These are phyloP conservation scores for Leptopterna dolabrata DNA, from an alignment of 2,888 invertebrate genomes.

Conservation along the genomic window DNA sequence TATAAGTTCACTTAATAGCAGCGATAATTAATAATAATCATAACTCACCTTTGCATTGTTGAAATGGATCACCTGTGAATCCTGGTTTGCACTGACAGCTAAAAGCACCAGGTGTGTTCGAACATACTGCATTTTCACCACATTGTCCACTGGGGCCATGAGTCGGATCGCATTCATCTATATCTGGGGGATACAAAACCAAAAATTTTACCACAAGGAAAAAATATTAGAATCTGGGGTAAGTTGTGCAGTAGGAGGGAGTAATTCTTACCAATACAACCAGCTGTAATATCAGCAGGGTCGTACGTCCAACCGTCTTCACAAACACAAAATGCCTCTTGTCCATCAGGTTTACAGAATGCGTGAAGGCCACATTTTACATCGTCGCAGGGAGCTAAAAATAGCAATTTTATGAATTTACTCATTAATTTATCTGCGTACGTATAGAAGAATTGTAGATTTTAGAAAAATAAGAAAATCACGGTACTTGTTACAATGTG, in stretches of 20 bases:
- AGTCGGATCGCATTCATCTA: constrained; percentile 87
- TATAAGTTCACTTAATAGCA: too few species aligned
- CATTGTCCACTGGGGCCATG: constrained; percentile 85
- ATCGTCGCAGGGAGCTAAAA: constrained; percentile 85
- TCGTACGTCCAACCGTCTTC: constrained; percentile 94
- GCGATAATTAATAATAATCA: not conserved
- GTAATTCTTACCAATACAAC: constrained; percentile 79
- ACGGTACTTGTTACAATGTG: too few species aligned
- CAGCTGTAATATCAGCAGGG: constrained; percentile 87
- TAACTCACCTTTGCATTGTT: constrained; percentile 74
- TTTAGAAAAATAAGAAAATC: too few species aligned
- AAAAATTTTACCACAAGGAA: not conserved
- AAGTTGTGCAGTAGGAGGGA: not conserved
- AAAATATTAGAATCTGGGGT: too few species aligned
- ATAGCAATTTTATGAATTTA: too few species aligned
- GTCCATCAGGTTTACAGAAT: constrained; percentile 87
- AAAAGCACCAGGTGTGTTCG: constrained; percentile 83
- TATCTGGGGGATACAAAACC: constrained; percentile 71
- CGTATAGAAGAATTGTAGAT: too few species aligned
- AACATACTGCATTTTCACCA: constrained; percentile 84
- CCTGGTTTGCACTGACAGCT: constrained; percentile 86
- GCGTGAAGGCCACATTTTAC: constrained; percentile 90
- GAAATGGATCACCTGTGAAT: constrained; percentile 85
- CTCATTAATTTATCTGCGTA: too few species aligned
- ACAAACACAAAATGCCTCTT: constrained; percentile 91